Conservation (phyloP, 2,113 vertebrate genomes). For the Scalopus aquaticus region DNA sequence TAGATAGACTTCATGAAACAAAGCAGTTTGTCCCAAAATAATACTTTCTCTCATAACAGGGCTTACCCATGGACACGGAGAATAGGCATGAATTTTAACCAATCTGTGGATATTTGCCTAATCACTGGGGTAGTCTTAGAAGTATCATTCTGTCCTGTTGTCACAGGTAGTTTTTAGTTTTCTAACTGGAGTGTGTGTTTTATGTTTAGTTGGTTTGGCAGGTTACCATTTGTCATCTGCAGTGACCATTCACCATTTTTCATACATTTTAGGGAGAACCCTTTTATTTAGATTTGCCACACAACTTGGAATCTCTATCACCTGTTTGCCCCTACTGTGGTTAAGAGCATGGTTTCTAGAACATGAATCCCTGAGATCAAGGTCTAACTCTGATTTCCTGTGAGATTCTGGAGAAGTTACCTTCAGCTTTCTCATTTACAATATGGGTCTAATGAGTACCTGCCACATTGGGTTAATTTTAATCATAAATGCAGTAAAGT, state of each 20-base stretch:
- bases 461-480: not conserved
- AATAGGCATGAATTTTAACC: not conserved
- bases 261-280: not conserved
- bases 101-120: not conserved
- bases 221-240: not conserved
- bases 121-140: not conserved
- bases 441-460: not conserved
- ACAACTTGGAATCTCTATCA: not conserved
- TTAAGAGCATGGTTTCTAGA: not conserved
- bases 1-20: not conserved
- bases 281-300: not conserved
- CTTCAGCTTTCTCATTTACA: not conserved
- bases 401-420: not conserved
- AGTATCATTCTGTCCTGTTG: not conserved
- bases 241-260: not conserved
- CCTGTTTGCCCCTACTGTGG: not conserved
- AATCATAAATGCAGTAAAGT: not conserved
- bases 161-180: not conserved
- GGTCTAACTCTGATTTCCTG: not conserved
- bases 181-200: not conserved
- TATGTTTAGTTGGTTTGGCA: not conserved
- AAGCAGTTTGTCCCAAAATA: not conserved
- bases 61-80: not conserved
- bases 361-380: not conserved
- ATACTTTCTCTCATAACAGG: not conserved